phyloP scores from a whole-genome alignment of 2,888 invertebrate species.

The Operophtera brumata region DNA sequence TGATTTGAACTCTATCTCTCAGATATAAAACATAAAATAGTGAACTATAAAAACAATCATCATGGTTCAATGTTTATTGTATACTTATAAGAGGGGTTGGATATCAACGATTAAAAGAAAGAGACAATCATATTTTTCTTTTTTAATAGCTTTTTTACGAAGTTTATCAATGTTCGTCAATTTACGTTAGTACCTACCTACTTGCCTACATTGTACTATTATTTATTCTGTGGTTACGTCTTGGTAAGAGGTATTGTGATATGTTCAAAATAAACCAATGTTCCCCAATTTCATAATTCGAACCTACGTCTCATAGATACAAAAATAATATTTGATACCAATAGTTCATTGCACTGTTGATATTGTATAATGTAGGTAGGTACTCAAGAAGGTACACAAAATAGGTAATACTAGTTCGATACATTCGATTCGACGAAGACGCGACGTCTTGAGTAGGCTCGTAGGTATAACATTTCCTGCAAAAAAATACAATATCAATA shows the following conservation, averaged over 20 bases:
- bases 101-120: background rate
- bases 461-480: too few relatives aligned
- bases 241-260: too few relatives aligned
- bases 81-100: background rate
- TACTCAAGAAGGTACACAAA: too few relatives aligned
- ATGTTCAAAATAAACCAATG: too few relatives aligned
- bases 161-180: background rate
- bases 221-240: too few relatives aligned
- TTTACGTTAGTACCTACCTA: background rate
- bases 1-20: background rate
- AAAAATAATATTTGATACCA: background rate
- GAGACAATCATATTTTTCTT: background rate
- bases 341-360: background rate
- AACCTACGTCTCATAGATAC: too few relatives aligned
- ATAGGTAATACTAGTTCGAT: too few relatives aligned
- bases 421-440: too few relatives aligned
- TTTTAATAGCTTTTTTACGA: background rate
- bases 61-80: background rate
- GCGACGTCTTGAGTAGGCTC: too few relatives aligned
- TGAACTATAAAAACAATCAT: background rate
- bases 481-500: too few relatives aligned
- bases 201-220: background rate
- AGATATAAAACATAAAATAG: background rate
- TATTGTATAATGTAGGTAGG: too few relatives aligned
- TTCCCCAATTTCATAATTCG: too few relatives aligned